phyloP scores from a whole-genome alignment of 2,113 vertebrate genomes.

The Tonatia bakeri region DNA sequence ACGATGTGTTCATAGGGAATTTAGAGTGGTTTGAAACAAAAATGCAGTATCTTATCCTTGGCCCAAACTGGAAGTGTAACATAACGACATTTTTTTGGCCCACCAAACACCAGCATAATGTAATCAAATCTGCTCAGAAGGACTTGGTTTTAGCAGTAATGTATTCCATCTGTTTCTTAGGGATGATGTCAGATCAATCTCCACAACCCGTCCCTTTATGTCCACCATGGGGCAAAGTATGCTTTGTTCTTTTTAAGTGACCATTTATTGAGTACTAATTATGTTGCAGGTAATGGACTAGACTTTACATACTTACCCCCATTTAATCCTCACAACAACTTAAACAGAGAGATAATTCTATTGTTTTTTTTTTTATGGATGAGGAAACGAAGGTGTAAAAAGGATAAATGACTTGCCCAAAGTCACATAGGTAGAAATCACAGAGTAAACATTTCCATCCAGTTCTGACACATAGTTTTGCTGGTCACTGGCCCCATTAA shows the following conservation, averaged over 20 bases:
- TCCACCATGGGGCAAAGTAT: not conserved
- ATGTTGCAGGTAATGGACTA: not conserved
- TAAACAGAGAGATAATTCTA: not conserved
- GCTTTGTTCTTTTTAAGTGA: not conserved
- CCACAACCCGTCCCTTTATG: not conserved
- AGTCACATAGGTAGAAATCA: not conserved
- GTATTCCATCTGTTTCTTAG: not conserved
- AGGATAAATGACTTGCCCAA: not conserved
- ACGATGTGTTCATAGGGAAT: not conserved
- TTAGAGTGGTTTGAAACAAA: not conserved
- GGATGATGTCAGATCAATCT: not conserved
- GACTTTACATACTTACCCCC: not conserved
- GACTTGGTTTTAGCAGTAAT: not conserved
- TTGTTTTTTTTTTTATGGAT: not conserved
- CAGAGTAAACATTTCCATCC: not conserved
- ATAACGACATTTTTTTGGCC: not conserved
- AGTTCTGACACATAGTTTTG: not conserved
- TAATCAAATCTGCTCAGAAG: not conserved
- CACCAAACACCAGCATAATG: not conserved
- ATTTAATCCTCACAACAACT: not conserved
- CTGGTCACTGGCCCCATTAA: not conserved
- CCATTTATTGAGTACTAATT: not conserved
- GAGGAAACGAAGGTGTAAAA: not conserved
- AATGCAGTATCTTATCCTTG: not conserved
- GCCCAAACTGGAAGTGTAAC: not conserved